These are phyloP conservation scores for Onthophagus taurus DNA, from an alignment of 1,140 invertebrate genomes.

Conservation along the genomic window DNA sequence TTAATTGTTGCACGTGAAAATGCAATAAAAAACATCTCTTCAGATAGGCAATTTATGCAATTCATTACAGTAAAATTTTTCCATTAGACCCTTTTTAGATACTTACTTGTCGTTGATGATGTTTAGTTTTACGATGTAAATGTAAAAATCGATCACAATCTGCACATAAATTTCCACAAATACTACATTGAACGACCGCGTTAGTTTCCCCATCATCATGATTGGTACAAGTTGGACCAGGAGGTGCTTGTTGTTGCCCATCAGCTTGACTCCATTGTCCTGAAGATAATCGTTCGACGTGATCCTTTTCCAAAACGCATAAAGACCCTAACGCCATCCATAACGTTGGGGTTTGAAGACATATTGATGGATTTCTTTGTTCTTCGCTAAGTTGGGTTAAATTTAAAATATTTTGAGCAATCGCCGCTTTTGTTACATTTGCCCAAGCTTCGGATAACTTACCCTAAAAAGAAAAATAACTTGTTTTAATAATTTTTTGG, in stretches of 20 bases:
- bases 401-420: constrained; percentile 82
- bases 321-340: constrained; percentile 91
- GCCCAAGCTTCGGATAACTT: constrained; percentile 82
- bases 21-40: too few species aligned
- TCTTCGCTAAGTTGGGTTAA: constrained; percentile 72
- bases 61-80: too few species aligned
- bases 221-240: constrained; percentile 80
- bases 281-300: constrained; percentile 64
- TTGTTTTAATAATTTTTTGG: neutral
- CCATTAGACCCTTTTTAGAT: too few species aligned
- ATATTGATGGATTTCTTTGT: constrained; percentile 61
- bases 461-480: constrained; percentile 50
- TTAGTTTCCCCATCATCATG: constrained; percentile 94
- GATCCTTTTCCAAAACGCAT: constrained; percentile 84
- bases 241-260: constrained; percentile 49
- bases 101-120: constrained; percentile 75
- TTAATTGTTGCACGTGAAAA: too few species aligned
- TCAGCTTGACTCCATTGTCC: constrained; percentile 55
- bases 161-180: constrained; percentile 86
- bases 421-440: constrained; percentile 76
- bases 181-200: constrained; percentile 85
- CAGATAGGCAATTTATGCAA: too few species aligned
- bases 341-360: constrained; percentile 70
- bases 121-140: constrained; percentile 75
- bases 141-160: constrained; percentile 95